Percentiles rank a stretch among this genome's conserved stretches.
Conservation (phyloP, 1,140 invertebrate species). For the Nautilus pompilius region DNA sequence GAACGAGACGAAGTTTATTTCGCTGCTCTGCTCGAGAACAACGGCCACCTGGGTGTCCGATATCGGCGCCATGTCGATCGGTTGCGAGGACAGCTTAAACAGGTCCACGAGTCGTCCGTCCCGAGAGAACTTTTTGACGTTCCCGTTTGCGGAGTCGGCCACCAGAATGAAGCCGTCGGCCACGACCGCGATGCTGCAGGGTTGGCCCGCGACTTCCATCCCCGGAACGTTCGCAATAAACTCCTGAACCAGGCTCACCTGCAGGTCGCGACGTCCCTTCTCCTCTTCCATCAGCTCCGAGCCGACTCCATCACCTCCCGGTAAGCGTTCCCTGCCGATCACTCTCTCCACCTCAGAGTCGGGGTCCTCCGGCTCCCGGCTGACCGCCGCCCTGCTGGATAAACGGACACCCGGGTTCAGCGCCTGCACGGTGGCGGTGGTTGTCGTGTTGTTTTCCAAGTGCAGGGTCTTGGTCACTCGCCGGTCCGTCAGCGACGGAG, state of each 20-base stretch:
- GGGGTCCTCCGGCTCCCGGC: background rate
- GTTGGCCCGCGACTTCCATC: background rate
- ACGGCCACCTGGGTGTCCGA: background rate
- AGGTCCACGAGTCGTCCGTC: background rate
- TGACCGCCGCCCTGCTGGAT: background rate
- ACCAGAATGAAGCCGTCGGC: background rate
- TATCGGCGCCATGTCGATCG: background rate
- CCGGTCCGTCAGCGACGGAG: too few species aligned
- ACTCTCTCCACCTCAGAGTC: background rate
- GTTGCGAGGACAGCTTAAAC: background rate
- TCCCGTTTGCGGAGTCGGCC: background rate
- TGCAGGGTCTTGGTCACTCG: too few species aligned
- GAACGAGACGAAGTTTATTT: background rate
- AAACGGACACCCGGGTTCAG: background rate
- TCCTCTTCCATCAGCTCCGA: background rate
- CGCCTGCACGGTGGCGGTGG: too few species aligned
- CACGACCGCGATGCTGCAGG: background rate
- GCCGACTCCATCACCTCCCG: background rate
- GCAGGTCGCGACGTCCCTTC: background rate
- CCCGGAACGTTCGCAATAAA: background rate
- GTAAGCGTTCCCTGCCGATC: background rate
- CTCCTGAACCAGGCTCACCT: background rate
- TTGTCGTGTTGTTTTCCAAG: too few species aligned
- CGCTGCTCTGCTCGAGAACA: background rate
- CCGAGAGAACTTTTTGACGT: conserved; percentile 1